Percentiles rank a stretch among this genome's conserved stretches.
Evolutionary conservation across 2,113 vertebrate species (phyloP).

Genomic region (Gallinago media): DNA sequence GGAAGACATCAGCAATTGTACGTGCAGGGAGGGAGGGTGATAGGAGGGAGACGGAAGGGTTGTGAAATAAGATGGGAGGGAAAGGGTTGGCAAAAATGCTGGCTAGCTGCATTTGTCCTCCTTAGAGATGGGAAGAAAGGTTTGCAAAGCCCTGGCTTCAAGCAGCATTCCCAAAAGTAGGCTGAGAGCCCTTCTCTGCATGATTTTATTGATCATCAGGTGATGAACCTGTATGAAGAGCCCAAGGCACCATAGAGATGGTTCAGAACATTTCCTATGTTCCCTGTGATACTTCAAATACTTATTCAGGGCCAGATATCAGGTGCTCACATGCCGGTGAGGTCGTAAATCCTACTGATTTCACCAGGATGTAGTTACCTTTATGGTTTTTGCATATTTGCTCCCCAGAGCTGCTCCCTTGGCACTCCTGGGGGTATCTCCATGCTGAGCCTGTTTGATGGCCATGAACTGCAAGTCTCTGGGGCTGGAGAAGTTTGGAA

Average conservation of each 20-base stretch:
- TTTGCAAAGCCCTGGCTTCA: neutral
- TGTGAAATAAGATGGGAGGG: slow-evolving; percentile 73
- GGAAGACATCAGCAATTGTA: slow-evolving; percentile 61
- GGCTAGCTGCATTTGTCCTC: neutral
- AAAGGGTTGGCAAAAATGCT: slow-evolving; percentile 67
- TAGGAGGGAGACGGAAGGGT: slow-evolving; percentile 47
- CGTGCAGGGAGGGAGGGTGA: slow-evolving; percentile 68
- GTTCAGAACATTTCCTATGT: neutral
- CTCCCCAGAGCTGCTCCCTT: neutral
- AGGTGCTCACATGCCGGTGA: neutral
- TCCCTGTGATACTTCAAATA: neutral
- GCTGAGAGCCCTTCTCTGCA: neutral
- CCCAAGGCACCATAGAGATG: neutral
- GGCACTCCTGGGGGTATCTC: neutral
- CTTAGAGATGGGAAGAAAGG: neutral
- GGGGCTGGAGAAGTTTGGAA: neutral
- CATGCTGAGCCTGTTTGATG: neutral
- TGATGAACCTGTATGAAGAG: neutral
- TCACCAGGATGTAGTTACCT: neutral
- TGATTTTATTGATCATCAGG: neutral
- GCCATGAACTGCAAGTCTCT: neutral
- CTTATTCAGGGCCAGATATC: neutral
- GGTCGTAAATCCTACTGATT: neutral
- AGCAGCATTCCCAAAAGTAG: neutral
- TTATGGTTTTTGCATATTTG: neutral